phyloP scores from a whole-genome alignment of 1,140 invertebrate species.

The Ctenoplectra terminalis region DNA sequence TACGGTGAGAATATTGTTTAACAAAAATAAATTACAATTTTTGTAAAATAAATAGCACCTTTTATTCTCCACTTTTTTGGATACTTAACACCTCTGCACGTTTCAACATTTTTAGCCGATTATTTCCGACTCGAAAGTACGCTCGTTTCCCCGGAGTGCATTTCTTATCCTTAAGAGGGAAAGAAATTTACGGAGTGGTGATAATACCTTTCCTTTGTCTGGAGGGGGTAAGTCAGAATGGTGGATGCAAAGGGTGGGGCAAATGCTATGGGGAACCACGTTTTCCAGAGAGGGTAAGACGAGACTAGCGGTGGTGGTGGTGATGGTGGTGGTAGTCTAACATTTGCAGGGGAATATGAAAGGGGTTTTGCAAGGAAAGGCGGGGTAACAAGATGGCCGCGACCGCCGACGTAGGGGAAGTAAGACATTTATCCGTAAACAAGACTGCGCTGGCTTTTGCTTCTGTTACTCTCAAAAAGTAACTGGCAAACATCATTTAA shows the following conservation, averaged over 20 bases:
- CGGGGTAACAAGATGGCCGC: slow-evolving; percentile 78
- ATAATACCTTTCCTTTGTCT: slow-evolving; percentile 52
- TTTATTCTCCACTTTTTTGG: background rate
- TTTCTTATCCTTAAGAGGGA: slow-evolving; percentile 43
- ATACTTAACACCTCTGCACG: background rate
- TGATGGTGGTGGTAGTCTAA: slow-evolving; percentile 70
- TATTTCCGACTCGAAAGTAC: background rate
- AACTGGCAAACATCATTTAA: slow-evolving; percentile 6
- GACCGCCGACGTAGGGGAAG: slow-evolving; percentile 71
- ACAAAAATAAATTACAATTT: too few relatives aligned
- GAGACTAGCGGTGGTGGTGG: slow-evolving; percentile 64
- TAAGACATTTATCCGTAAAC: slow-evolving; percentile 75
- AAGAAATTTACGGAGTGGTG: slow-evolving; percentile 63
- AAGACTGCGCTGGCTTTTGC: slow-evolving; percentile 44
- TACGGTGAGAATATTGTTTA: too few relatives aligned
- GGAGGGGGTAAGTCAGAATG: slow-evolving; percentile 71
- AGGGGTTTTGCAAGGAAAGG: slow-evolving; percentile 72
- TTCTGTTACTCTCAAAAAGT: slow-evolving; percentile 41
- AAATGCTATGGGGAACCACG: slow-evolving; percentile 66
- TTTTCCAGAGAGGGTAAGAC: slow-evolving; percentile 74
- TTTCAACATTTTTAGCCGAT: background rate
- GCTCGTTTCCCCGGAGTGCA: background rate
- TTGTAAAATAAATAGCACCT: too few relatives aligned
- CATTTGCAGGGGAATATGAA: slow-evolving; percentile 69
- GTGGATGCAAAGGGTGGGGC: slow-evolving; percentile 63